Evolutionary conservation across 2,797 vertebrate genomes (phyloP).

Genomic region (Micropoecilia bifurca): DNA sequence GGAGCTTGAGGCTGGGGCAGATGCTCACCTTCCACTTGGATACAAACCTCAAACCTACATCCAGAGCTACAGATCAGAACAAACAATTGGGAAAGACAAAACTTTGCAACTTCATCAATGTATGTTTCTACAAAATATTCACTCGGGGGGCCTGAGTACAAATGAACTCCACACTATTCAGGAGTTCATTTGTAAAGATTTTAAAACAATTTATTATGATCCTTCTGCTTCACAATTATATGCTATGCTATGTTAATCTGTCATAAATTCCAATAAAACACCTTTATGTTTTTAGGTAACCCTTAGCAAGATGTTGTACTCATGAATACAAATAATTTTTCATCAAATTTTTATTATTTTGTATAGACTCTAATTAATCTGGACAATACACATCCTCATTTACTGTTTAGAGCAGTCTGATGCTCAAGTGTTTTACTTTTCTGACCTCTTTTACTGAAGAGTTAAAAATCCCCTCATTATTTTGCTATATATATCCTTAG

Average conservation of each 20-base stretch:
- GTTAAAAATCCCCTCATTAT: constrained; percentile 27
- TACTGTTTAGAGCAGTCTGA: constrained; percentile 45
- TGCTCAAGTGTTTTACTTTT: constrained; percentile 17
- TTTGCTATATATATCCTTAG: constrained; percentile 43
- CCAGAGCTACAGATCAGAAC: not conserved
- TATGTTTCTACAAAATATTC: not conserved
- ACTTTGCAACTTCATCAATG: not conserved
- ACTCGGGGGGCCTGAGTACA: not conserved
- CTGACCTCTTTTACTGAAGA: constrained; percentile 54
- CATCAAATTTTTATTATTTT: not conserved
- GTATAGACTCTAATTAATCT: not conserved
- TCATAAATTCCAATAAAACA: not conserved
- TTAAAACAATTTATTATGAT: not conserved
- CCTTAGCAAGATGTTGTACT: not conserved
- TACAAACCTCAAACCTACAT: not conserved
- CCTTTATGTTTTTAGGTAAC: not conserved
- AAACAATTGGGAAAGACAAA: not conserved
- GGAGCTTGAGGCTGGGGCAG: not conserved
- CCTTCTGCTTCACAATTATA: not conserved
- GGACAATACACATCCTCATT: constrained; percentile 2
- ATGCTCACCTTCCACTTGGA: not conserved
- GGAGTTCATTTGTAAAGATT: not conserved
- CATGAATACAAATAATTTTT: constrained; percentile 7
- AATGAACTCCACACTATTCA: not conserved
- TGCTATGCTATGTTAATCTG: not conserved